Conservation (phyloP, 2,888 invertebrate genomes). For the Coecobrya sp. region DNA sequence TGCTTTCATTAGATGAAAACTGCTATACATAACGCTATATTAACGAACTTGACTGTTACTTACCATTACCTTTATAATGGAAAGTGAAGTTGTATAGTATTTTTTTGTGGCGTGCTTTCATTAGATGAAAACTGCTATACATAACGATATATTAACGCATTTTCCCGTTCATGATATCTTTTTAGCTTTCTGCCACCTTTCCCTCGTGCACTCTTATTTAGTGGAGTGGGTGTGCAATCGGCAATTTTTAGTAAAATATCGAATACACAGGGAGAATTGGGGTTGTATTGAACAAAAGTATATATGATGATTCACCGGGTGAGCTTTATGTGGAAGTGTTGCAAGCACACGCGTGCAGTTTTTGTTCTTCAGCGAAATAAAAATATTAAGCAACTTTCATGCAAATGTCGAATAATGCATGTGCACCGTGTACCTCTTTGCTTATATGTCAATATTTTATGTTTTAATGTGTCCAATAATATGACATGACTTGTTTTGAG, state of each 20-base stretch:
- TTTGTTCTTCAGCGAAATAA: constrained; percentile 12
- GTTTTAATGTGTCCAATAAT: constrained; percentile 38
- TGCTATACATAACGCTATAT: background rate
- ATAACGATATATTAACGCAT: background rate
- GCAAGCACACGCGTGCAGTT: constrained; percentile 44
- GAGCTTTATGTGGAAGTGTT: constrained; percentile 12
- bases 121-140: background rate
- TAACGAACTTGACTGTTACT: background rate
- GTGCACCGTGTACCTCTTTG: background rate
- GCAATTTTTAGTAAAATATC: constrained; percentile 54
- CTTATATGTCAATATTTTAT: constrained; percentile 4
- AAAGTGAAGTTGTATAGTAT: background rate
- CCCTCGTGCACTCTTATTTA: background rate
- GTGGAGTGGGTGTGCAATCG: constrained; percentile 19
- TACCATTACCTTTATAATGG: constrained; percentile 11
- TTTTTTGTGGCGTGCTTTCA: background rate
- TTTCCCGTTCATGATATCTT: constrained; percentile 13
- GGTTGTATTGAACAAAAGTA: constrained; percentile 1
- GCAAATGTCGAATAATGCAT: constrained; percentile 43
- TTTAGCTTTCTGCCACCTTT: background rate
- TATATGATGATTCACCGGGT: constrained; percentile 62
- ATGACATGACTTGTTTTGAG: constrained; percentile 32
- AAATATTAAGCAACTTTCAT: constrained; percentile 38
- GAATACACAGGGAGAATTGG: background rate
- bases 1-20: background rate